These are phyloP conservation scores for Gnathonemus longibarbis DNA, from an alignment of 2,113 vertebrate species.

Conservation along the genomic window DNA sequence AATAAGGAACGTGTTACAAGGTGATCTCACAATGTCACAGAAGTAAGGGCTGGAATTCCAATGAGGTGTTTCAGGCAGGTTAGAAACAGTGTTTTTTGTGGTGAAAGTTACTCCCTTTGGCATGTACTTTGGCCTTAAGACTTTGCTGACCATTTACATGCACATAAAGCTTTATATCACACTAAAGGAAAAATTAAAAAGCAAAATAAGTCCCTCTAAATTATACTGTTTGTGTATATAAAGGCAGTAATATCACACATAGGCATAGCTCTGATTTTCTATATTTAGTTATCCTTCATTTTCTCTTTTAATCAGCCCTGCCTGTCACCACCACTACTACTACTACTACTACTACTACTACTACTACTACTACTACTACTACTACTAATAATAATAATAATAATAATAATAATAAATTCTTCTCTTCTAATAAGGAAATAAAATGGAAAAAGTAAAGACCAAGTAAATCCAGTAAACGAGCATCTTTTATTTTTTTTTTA, in stretches of 20 bases:
- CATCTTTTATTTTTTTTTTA: neutral
- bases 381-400: neutral
- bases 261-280: constrained; percentile 22
- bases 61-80: neutral
- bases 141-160: neutral
- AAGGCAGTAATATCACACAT: neutral
- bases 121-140: neutral
- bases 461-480: neutral
- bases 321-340: neutral
- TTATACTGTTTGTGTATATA: neutral
- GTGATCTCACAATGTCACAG: neutral
- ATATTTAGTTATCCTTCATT: constrained; percentile 42
- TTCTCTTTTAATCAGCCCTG: neutral
- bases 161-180: neutral
- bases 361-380: neutral
- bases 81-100: neutral
- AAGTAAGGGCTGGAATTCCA: too few relatives aligned
- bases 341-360: too few relatives aligned
- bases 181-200: neutral
- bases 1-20: neutral
- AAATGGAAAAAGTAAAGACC: neutral
- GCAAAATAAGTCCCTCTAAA: neutral
- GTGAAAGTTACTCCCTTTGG: neutral
- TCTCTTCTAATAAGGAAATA: neutral
- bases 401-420: neutral